Conservation (phyloP, 2,888 invertebrate species). For the Himalopsyche anomala region DNA sequence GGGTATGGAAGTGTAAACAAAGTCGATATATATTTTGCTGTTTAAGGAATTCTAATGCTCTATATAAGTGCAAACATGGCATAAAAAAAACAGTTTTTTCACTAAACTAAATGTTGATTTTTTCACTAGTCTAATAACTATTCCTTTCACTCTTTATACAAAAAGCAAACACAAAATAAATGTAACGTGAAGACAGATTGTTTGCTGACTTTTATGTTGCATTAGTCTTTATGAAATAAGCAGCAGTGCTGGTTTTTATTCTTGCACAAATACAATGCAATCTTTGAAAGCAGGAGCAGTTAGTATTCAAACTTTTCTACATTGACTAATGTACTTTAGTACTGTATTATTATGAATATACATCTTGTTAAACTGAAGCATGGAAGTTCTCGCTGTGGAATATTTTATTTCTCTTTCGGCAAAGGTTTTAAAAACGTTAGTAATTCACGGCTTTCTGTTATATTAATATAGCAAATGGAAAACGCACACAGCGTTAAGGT, state of each 20-base stretch:
- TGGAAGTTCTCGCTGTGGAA: not conserved
- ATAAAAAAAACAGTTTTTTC: no score
- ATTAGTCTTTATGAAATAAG: conserved; percentile 3
- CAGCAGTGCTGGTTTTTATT: not conserved
- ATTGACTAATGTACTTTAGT: conserved; percentile 16
- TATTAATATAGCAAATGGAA: conserved; percentile 20
- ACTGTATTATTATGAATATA: not conserved
- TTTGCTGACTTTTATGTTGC: conserved; percentile 2
- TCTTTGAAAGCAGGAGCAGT: not conserved
- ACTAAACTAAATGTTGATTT: no score
- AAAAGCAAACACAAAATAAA: not conserved
- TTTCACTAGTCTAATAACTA: no score
- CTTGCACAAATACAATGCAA: conserved; percentile 42
- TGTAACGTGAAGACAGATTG: conserved; percentile 5
- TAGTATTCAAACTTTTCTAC: not conserved
- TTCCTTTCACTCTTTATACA: no score
- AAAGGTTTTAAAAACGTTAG: conserved; percentile 3
- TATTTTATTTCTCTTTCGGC: not conserved
- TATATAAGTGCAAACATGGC: no score
- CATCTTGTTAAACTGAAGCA: conserved; percentile 7
- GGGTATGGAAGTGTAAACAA: no score
- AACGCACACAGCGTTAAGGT: not conserved
- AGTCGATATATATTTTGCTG: no score
- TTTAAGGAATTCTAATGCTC: no score
- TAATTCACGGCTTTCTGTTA: not conserved